phyloP scores from a whole-genome alignment of 1,140 invertebrate genomes.

The Drosophila littoralis region DNA sequence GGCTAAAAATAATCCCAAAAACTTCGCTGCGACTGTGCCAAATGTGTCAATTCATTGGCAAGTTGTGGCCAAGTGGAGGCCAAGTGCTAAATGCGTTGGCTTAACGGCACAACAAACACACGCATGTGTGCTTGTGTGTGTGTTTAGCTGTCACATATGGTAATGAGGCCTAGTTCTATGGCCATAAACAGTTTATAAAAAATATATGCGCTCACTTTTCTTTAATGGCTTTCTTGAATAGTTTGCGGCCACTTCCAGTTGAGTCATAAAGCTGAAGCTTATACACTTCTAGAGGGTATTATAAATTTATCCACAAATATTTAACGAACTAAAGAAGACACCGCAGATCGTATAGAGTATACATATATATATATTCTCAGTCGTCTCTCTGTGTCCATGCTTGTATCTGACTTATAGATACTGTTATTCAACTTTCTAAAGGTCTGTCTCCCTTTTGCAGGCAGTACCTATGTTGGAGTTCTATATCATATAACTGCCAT shows the following conservation, averaged over 20 bases:
- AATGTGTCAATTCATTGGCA: slow-evolving; percentile 66
- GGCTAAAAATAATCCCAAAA: slow-evolving; percentile 26
- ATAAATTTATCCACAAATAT: no score
- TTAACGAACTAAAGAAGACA: no score
- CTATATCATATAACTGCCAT: no score
- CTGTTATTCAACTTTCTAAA: no score
- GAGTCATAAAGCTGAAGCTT: slow-evolving; percentile 59
- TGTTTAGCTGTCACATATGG: slow-evolving; percentile 52
- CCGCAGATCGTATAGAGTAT: no score
- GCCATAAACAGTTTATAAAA: slow-evolving; percentile 70
- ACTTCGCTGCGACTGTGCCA: slow-evolving; percentile 49
- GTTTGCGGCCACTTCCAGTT: slow-evolving; percentile 35
- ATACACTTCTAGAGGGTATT: neutral
- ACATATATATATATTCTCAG: no score
- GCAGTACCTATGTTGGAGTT: no score
- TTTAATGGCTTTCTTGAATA: slow-evolving; percentile 38
- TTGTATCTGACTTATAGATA: no score
- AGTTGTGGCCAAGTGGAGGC: slow-evolving; percentile 21
- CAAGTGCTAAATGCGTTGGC: slow-evolving; percentile 65
- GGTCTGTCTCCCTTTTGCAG: no score
- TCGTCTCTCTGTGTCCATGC: no score
- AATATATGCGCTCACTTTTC: slow-evolving; percentile 58
- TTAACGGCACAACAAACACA: slow-evolving; percentile 40
- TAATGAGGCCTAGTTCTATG: slow-evolving; percentile 76
- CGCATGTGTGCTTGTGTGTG: slow-evolving; percentile 28